phyloP scores from a whole-genome alignment of 2,113 vertebrate genomes.

The Tragelaphus strepsiceros region DNA sequence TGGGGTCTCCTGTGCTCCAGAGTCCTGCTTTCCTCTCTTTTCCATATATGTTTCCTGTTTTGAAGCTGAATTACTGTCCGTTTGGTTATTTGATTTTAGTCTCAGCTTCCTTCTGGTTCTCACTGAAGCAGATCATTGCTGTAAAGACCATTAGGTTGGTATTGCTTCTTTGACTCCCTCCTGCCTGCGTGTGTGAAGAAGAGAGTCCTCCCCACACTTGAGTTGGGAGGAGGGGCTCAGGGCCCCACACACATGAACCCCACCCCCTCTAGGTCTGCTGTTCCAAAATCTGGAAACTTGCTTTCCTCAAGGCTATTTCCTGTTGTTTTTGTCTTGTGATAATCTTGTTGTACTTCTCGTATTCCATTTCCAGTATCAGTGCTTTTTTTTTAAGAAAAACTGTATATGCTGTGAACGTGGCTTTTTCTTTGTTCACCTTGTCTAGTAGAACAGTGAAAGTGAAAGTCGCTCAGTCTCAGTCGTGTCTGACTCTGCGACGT shows the following conservation, averaged over 20 bases:
- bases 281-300: no score
- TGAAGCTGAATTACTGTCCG: neutral
- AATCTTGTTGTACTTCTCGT: neutral
- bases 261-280: rapidly evolving
- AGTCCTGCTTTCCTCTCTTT: neutral
- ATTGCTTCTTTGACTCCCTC: neutral
- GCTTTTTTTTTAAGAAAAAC: neutral
- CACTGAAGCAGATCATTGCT: neutral
- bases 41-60: neutral
- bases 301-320: neutral
- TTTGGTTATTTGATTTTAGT: neutral
- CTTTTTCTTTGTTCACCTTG: neutral
- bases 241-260: neutral
- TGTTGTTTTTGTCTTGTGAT: neutral
- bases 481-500: neutral
- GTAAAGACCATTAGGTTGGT: neutral
- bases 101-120: neutral
- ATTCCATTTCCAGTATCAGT: neutral
- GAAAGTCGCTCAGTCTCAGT: neutral
- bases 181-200: neutral
- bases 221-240: neutral
- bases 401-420: neutral
- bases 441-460: neutral
- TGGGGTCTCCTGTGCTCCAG: neutral
- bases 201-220: neutral